Evolutionary conservation across 2,888 invertebrate species (phyloP).

Genomic region (Lasioglossum malachurum): DNA sequence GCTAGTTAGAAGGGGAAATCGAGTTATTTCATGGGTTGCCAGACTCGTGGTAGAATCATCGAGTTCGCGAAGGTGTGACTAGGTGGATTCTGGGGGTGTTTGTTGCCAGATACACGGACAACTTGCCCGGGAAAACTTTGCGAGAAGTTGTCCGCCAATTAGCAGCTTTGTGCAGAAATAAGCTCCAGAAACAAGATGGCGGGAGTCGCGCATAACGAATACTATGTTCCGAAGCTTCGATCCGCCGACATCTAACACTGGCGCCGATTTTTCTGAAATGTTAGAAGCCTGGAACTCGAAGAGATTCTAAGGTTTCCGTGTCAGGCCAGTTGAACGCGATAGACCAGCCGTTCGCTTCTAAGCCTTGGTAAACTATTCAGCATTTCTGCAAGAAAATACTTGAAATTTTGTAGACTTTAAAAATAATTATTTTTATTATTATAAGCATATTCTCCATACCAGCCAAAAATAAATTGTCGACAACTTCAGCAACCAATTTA

Average conservation of each 20-base stretch:
- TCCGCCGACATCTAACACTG: neutral
- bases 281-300: conserved; percentile 22
- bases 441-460: too few relatives aligned
- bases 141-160: neutral
- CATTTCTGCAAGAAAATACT: neutral
- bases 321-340: neutral
- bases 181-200: neutral
- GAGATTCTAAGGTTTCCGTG: conserved; percentile 45
- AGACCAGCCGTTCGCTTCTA: neutral
- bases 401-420: neutral
- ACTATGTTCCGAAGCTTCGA: neutral
- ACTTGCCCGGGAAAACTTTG: neutral
- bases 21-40: conserved; percentile 10
- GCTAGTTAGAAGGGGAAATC: conserved; percentile 5
- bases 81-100: neutral
- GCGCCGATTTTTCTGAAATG: neutral
- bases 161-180: neutral
- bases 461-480: too few relatives aligned
- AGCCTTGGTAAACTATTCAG: neutral
- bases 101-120: neutral
- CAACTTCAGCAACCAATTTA: too few relatives aligned
- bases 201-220: neutral
- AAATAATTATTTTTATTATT: too few relatives aligned
- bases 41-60: neutral
- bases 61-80: conserved; percentile 5